These are phyloP conservation scores for Electrona antarctica DNA, from an alignment of 2,113 vertebrate genomes.

Conservation along the genomic window DNA sequence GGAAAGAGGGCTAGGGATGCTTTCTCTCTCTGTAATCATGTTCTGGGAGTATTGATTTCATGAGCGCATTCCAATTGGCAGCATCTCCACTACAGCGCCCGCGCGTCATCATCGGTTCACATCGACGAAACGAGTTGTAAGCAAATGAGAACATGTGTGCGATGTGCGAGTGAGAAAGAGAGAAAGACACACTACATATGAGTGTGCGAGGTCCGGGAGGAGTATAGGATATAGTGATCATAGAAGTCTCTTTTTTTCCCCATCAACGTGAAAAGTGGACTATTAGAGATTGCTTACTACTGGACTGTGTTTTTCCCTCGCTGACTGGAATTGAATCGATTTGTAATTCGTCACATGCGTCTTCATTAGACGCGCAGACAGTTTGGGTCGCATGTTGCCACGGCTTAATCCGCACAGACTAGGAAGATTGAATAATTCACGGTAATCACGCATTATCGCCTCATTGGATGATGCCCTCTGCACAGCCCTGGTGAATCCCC, in stretches of 20 bases:
- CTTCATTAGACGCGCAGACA: constrained; percentile 74
- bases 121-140: constrained; percentile 75
- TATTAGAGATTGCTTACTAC: constrained; percentile 48
- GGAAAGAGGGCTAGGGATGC: constrained; percentile 45
- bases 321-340: constrained; percentile 70
- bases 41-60: constrained; percentile 74
- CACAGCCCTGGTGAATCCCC: constrained; percentile 50
- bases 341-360: constrained; percentile 71
- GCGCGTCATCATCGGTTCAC: constrained; percentile 78
- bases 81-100: constrained; percentile 73
- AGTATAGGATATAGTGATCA: constrained; percentile 51
- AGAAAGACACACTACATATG: constrained; percentile 13
- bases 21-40: constrained; percentile 66
- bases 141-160: constrained; percentile 76
- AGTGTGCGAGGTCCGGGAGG: constrained; percentile 25
- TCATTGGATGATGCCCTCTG: constrained; percentile 65
- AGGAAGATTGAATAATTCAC: constrained; percentile 75
- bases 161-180: constrained; percentile 59
- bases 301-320: constrained; percentile 38
- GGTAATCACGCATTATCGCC: constrained; percentile 74
- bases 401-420: constrained; percentile 69
- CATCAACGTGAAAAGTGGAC: constrained; percentile 62
- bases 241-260: constrained; percentile 43
- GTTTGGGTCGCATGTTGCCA: constrained; percentile 69
- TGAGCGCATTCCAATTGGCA: constrained; percentile 77